Percentiles rank a stretch among this genome's conserved stretches.
Evolutionary conservation across 2,888 invertebrate species (phyloP).

Genomic region (Halictus quadricinctus): DNA sequence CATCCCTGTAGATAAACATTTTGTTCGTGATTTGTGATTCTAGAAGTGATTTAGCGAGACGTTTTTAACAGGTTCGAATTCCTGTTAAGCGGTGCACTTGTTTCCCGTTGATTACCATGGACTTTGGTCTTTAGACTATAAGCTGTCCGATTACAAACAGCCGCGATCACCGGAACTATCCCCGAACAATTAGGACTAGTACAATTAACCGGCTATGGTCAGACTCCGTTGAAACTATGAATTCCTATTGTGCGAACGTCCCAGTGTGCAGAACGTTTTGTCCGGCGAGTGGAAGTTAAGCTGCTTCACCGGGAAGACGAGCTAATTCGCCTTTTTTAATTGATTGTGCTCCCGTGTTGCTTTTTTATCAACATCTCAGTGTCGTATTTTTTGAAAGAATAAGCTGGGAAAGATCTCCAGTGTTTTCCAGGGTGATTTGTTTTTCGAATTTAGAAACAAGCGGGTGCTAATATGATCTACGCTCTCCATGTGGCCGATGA

Average conservation of each 20-base stretch:
- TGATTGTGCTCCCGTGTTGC: neutral
- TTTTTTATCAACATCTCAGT: neutral
- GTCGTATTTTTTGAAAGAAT: neutral
- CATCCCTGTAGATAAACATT: neutral
- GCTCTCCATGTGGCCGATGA: constrained; percentile 24
- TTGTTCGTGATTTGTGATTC: neutral
- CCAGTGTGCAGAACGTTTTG: neutral
- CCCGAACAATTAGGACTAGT: neutral
- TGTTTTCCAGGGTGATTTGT: neutral
- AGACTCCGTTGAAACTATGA: constrained; percentile 2
- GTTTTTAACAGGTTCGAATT: neutral
- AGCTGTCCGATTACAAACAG: constrained; percentile 4
- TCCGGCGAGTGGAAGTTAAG: neutral
- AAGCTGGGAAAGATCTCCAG: neutral
- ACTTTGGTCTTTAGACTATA: neutral
- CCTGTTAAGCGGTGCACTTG: neutral
- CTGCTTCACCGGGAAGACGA: neutral
- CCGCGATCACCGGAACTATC: neutral
- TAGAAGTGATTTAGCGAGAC: neutral
- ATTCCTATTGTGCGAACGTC: neutral
- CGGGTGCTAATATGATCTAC: constrained; percentile 27
- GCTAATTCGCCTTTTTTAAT: neutral
- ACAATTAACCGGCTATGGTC: neutral
- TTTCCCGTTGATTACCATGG: neutral
- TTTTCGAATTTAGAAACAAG: neutral